Evolutionary conservation across 2,113 vertebrate species (phyloP).

Genomic region (Brachypodius melanocephalos): DNA sequence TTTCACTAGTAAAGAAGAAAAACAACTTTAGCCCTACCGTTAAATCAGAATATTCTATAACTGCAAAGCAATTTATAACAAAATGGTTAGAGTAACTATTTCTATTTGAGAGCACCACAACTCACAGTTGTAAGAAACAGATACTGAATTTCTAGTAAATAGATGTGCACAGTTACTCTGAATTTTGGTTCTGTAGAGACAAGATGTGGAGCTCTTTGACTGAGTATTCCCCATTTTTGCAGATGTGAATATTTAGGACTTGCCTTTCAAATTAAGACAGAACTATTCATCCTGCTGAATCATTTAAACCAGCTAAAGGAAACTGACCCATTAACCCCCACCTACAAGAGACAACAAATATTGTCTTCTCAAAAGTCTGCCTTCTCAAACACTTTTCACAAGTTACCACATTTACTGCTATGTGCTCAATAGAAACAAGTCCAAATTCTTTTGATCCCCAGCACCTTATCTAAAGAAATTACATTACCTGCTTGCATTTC

Average conservation of each 20-base stretch:
- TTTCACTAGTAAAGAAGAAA: neutral
- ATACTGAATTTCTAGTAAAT: neutral
- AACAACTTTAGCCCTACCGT: neutral
- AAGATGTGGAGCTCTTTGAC: neutral
- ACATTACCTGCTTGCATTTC: neutral
- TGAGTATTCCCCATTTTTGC: neutral
- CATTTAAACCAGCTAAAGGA: neutral
- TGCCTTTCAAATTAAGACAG: neutral
- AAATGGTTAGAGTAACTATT: neutral
- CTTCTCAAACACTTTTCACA: neutral
- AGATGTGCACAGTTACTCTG: neutral
- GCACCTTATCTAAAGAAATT: neutral
- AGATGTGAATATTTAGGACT: neutral
- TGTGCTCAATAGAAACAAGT: neutral
- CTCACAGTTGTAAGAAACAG: neutral
- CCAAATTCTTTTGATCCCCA: neutral
- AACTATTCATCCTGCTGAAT: neutral
- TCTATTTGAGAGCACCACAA: neutral
- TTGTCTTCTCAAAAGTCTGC: neutral
- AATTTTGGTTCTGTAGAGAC: neutral
- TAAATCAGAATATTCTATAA: neutral
- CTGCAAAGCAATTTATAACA: neutral
- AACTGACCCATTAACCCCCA: neutral
- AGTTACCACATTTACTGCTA: neutral
- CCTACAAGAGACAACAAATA: neutral